Base-by-base conservation (phyloP, 30 jellyfish, hydroid and myxozoan genomes). In the Nemopilema nomurai region DNA sequence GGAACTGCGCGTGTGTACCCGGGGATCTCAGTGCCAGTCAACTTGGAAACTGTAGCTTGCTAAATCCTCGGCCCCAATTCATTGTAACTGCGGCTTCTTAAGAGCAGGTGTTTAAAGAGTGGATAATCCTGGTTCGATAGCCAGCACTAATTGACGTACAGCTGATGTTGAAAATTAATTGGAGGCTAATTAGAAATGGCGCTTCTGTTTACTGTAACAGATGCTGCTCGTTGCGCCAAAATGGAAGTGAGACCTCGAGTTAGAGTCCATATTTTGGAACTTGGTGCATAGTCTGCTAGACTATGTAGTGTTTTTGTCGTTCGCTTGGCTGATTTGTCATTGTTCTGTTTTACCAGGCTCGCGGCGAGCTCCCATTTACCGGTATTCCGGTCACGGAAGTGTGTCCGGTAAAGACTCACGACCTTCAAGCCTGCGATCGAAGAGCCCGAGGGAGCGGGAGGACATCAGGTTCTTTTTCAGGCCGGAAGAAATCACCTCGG, bases 401-500 rank as follows among this genome's bases (percentile, higher is more conserved):
- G 19, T 51, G 18, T 16, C 51, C 49, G 41, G 49, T 24, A 70
- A 82, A 13, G 91, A 69, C 18, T 76, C 51, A 51, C 57, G 91
- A 51, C 91, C 91, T 0, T 49, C 91, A 24, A 82, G 91, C 63
- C 28, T 82, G 78, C 91, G 91, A 18, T 52, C 81, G 62, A 82
- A 82, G 31, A 50, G 68, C 51, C 74, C 84, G 28, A 62, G 91
- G 9, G 91, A 82, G 17, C 69, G 91, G 49, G 91, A 69, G 49
- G 91, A 82, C 71, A 82, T 82, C 32, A 82, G 91, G n/a, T 69
- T 41, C 84, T 82, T 82, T 27, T 82, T 82, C 82, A 82, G 71
- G 21, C 49, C 72, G 16, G 91, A 69, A 6, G 80, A 53, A 49
- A 41, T 67, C 1, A 69, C 80, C 26, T 21, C 81, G 1, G 21